These are phyloP conservation scores for Capitulum mitella DNA, from an alignment of 2,888 invertebrate species.

Conservation along the genomic window DNA sequence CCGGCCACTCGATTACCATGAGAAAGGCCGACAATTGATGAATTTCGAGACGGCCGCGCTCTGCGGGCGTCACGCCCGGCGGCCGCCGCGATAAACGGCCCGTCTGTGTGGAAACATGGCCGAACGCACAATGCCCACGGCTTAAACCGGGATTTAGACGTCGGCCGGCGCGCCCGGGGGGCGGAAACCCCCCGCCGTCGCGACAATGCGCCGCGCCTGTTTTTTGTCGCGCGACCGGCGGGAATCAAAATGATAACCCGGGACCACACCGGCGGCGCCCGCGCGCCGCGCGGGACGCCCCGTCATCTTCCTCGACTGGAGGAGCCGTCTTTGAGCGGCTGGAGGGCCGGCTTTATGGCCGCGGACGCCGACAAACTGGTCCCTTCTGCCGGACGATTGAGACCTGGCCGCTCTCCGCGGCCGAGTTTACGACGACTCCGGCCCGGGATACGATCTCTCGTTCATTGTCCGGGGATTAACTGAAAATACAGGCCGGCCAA, in stretches of 20 bases:
- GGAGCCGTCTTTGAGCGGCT: background rate
- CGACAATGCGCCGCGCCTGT: background rate
- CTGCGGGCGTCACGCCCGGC: background rate
- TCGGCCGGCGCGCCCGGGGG: background rate
- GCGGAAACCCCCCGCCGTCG: background rate
- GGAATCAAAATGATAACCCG: background rate
- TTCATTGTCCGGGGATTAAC: constrained; percentile 1
- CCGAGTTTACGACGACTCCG: background rate
- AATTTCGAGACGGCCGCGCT: background rate
- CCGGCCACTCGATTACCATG: background rate
- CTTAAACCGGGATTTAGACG: background rate
- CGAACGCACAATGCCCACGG: background rate
- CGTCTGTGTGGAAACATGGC: background rate
- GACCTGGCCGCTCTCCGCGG: background rate
- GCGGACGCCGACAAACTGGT: background rate
- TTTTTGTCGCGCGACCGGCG: background rate
- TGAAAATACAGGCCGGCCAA: background rate
- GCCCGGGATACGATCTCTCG: background rate
- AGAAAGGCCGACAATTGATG: background rate
- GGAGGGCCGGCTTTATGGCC: background rate
- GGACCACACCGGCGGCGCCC: background rate
- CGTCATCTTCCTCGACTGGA: background rate
- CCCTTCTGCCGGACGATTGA: background rate
- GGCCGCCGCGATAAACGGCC: background rate
- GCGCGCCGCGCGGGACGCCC: background rate